Evolutionary conservation across 2,113 vertebrate species (phyloP), one percentile per base, ranked within the genome.

Genomic region (Diadophis punctatus): DNA sequence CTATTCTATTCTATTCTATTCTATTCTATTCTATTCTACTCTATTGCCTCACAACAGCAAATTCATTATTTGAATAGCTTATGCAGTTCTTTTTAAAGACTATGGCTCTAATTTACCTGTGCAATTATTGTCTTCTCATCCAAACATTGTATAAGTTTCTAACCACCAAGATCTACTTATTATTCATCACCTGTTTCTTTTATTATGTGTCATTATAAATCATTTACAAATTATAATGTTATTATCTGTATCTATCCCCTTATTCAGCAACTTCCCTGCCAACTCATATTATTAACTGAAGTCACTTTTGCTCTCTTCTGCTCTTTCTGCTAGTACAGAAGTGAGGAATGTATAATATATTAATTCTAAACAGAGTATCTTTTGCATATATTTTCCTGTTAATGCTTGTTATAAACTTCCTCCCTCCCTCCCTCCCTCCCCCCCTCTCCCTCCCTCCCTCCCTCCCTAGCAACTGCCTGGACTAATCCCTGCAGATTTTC

Each of bases 211-310:
- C 74, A 92, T 92, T 89, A 58, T 92, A 89, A 92, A 92, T 92
- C 87, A 92, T 85, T 89, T 85, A 89, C 68, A 92, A 84, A 92
- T 89, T 92, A 89, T 85, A 85, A 92, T 16, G 39, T 89, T 92
- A 58, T 92, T 92, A 89, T 84, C 51, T 22, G 11, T 46, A 18
- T 51, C 52, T 85, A 89, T 85, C 63, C 30, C 74, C 91, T 89
- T 89, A 92, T 89, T 89, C 91, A 92, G 91, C 91, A 89, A 85
- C 27, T 89, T 92, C 87, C 87, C 87, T 89, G 91, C 91, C 91
- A 92, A 84, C 51, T 89, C 39, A n/a, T 48, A 89, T 89, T 92
- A 92, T 88, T 88, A 89, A 89, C 63, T 88, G 56, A 48, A 53
- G 87, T 43, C 22, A 56, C n/a, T 89, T 52, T 91, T 89, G 34